A percentile compares a stretch with the other conserved stretches of the same genome.
Evolutionary conservation across 2,113 vertebrate species (phyloP).

Genomic region (Aspiorhynchus laticeps): DNA sequence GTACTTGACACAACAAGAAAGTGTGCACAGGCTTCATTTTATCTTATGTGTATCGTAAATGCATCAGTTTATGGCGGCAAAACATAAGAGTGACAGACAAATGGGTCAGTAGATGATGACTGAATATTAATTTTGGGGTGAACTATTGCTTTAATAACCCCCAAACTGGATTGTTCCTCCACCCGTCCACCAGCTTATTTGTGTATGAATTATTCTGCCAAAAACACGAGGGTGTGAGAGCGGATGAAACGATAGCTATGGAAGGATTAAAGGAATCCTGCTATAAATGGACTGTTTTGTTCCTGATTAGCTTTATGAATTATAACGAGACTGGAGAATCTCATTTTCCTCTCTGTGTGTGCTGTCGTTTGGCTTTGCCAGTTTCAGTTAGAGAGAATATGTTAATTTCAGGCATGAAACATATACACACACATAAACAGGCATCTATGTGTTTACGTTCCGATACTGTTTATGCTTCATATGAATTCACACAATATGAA

Average conservation of each 20-base stretch:
- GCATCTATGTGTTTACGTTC: neutral
- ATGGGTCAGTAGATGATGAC: neutral
- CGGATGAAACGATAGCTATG: slow-evolving; percentile 22
- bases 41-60: neutral
- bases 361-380: slow-evolving; percentile 21
- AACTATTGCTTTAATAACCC: neutral
- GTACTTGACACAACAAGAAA: neutral
- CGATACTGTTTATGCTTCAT: neutral
- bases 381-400: slow-evolving; percentile 11
- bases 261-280: slow-evolving; percentile 48
- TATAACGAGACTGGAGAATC: slow-evolving; percentile 54
- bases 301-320: slow-evolving; percentile 57
- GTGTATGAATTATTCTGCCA: slow-evolving; percentile 21
- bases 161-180: neutral
- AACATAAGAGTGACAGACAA: neutral
- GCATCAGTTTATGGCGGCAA: neutral
- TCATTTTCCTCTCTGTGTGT: slow-evolving; percentile 37
- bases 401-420: neutral
- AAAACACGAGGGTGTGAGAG: slow-evolving; percentile 21
- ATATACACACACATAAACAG: neutral
- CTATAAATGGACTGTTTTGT: slow-evolving; percentile 57
- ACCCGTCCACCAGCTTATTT: neutral
- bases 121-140: neutral
- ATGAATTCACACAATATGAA: too few relatives aligned
- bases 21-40: too few relatives aligned